phyloP scores from a whole-genome alignment of 2,888 invertebrate species.

The Cotesia congregata region DNA sequence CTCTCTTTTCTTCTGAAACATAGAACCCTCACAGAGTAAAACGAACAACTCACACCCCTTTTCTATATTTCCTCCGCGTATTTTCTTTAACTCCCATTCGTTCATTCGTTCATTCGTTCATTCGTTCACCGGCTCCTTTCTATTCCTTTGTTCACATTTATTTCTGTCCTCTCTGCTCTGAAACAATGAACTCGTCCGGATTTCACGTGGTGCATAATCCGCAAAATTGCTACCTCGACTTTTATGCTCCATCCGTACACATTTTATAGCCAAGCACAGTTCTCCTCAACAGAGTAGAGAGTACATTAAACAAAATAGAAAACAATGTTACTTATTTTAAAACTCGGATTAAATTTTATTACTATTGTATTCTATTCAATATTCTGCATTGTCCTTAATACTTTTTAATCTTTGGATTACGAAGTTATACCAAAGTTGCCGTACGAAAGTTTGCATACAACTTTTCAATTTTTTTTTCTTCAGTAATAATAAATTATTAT shows the following conservation, averaged over 20 bases:
- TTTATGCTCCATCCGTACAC: slow-evolving; percentile 33
- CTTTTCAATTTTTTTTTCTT: no score
- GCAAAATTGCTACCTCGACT: slow-evolving; percentile 47
- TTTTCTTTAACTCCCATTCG: slow-evolving; percentile 4
- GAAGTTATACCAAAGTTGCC: not conserved
- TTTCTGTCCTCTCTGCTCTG: slow-evolving; percentile 18
- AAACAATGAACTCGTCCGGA: slow-evolving; percentile 34
- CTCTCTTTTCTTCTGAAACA: slow-evolving; percentile 29
- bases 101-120: slow-evolving; percentile 9
- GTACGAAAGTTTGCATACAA: not conserved
- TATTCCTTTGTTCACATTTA: slow-evolving; percentile 22
- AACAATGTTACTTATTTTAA: not conserved
- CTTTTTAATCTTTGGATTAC: not conserved
- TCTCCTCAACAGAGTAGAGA: not conserved
- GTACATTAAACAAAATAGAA: not conserved
- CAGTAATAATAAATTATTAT: no score
- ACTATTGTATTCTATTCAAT: not conserved
- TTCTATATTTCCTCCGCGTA: slow-evolving; percentile 10
- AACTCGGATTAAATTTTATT: not conserved
- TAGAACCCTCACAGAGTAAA: slow-evolving; percentile 28
- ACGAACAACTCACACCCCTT: slow-evolving; percentile 17
- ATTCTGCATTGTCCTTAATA: not conserved
- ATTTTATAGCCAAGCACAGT: not conserved
- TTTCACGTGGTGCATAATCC: slow-evolving; percentile 44
- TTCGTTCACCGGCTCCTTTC: slow-evolving; percentile 15